Evolutionary conservation across 2,797 vertebrate genomes (phyloP).

Genomic region (Aulostomus chinensis): DNA sequence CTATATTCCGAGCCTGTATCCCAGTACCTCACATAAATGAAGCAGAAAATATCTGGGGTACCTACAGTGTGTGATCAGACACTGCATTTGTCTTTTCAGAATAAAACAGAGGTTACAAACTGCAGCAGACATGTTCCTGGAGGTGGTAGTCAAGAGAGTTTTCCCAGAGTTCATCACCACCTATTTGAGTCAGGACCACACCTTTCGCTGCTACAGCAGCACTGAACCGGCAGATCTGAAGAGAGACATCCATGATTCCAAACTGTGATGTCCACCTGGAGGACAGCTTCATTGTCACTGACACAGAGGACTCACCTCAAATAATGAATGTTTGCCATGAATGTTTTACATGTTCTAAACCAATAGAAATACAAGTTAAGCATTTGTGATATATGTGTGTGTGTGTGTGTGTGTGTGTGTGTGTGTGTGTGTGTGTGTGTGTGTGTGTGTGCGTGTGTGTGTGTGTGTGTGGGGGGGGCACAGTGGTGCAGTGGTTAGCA

Average conservation of each 20-base stretch:
- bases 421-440: no score
- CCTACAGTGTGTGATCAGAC: not conserved
- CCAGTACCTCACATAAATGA: not conserved
- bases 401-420: no score
- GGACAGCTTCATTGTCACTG: no score
- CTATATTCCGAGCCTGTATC: no score
- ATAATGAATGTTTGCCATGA: no score
- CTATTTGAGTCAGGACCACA: conserved; percentile 78
- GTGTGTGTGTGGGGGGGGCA: no score
- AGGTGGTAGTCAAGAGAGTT: conserved; percentile 74
- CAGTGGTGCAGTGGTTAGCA: no score
- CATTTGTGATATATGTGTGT: no score
- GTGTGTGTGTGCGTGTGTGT: no score
- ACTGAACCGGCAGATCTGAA: not conserved
- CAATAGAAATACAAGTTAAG: no score
- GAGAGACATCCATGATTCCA: conserved; percentile 17
- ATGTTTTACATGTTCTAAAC: no score
- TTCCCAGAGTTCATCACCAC: conserved; percentile 82
- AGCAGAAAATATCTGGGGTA: not conserved
- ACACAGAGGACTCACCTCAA: no score
- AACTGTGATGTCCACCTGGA: conserved; percentile 66
- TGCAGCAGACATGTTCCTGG: conserved; percentile 71
- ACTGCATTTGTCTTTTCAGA: conserved; percentile 42
- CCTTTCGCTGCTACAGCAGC: conserved; percentile 67
- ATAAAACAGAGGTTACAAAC: conserved; percentile 53